Evolutionary conservation across 2,113 vertebrate genomes (phyloP).

Genomic region (Camelus bactrianus): DNA sequence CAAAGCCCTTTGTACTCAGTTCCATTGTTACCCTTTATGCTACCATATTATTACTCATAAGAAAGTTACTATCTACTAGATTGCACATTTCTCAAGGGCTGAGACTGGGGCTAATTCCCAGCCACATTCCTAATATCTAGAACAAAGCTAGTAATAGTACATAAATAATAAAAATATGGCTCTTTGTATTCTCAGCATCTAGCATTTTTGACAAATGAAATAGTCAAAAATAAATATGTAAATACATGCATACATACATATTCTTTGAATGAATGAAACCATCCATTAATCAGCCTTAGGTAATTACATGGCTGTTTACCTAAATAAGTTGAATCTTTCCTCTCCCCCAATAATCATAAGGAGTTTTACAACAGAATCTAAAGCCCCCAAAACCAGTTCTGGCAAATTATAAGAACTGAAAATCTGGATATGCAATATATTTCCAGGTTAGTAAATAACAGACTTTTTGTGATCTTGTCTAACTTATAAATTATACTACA

Average conservation of each 20-base stretch:
- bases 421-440: background rate
- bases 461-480: background rate
- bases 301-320: background rate
- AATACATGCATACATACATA: background rate
- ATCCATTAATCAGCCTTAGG: background rate
- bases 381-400: background rate
- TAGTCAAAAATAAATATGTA: background rate
- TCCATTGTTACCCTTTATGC: background rate
- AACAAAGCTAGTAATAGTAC: background rate
- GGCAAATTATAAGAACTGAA: background rate
- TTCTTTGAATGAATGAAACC: background rate
- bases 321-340: background rate
- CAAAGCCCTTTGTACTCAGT: background rate
- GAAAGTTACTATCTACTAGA: background rate
- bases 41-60: background rate
- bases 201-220: background rate
- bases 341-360: background rate
- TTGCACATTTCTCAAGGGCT: background rate
- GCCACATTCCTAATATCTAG: background rate
- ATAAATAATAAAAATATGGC: background rate
- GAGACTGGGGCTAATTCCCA: background rate
- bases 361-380: constrained; percentile 21
- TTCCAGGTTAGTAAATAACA: background rate
- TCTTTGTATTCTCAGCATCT: background rate
- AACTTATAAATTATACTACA: background rate